phyloP scores from a whole-genome alignment of 2,888 invertebrate species.

The Thalpophila matura region DNA sequence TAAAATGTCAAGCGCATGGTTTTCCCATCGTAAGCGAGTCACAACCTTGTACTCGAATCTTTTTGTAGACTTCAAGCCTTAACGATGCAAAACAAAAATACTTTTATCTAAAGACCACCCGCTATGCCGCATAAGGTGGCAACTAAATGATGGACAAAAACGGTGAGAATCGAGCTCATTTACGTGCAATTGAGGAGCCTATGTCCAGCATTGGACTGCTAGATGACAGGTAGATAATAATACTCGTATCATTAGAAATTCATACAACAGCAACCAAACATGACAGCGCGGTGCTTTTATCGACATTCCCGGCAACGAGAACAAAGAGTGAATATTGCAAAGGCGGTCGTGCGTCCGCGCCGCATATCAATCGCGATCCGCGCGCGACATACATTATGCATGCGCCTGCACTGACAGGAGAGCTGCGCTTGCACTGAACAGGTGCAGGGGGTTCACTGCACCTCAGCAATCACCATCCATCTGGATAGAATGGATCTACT shows the following conservation, averaged over 20 bases:
- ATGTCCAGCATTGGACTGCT: no score
- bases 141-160: not conserved
- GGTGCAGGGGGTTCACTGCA: conserved; percentile 37
- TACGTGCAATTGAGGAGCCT: not conserved
- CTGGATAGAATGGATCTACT: no score
- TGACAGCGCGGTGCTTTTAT: conserved; percentile 51
- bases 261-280: conserved; percentile 30
- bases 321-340: conserved; percentile 54
- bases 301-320: conserved; percentile 30
- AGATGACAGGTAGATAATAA: not conserved
- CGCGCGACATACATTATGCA: conserved; percentile 55
- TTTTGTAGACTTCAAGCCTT: conserved; percentile 1
- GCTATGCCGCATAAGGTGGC: not conserved
- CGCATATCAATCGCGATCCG: conserved; percentile 56
- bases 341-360: conserved; percentile 34
- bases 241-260: conserved; percentile 25
- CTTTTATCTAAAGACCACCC: not conserved
- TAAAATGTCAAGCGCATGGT: conserved; percentile 25
- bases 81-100: not conserved
- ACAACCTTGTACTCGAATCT: not conserved
- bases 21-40: conserved; percentile 4
- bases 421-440: not conserved
- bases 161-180: not conserved
- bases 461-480: not conserved
- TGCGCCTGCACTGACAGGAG: conserved; percentile 18